Base-by-base conservation (phyloP, 2,113 vertebrate species). In the Monopterus albus region DNA sequence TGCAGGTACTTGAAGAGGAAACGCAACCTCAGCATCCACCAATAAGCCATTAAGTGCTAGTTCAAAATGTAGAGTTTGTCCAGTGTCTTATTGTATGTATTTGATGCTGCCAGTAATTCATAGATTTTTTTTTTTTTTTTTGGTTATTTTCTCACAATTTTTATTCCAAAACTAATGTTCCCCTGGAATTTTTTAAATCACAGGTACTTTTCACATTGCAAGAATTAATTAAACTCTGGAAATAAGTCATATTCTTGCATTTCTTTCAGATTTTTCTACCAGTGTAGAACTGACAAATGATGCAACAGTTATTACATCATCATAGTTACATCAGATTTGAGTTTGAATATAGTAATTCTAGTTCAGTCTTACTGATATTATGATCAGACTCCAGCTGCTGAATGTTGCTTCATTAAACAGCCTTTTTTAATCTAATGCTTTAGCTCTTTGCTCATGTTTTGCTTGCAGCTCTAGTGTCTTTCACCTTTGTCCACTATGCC, bases 401-500 rank as follows among this genome's bases (percentile, higher is more conserved):
- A 43, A 43, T 47, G 13, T 23, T 25, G 12, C 23, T 26, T 28
- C 23, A 2, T 5, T 11, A 21, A 8, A 14, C 5, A 21, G 21
- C 18, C 11, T 3, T 45, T 5, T 38, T 31, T 31, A 2, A 7
- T n/a, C n/a, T n/a, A 1, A 15, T 11, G 7, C 21, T 12, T 49
- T 2, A 31, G 5, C 9, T 21, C n/a, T 25, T 28, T 21, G 1
- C 18, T 18, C 1, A 0, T 47, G 7, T 60, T 13, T n/a, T 42
- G 21, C n/a, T 36, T 91, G 75, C 93, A 85, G 92, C 87, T 55
- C 94, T 98, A 33, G 89, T 96, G 77, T 55, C 88, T 12, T 39
- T 93, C 88, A 98, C 96, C 15, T 2, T 94, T 52, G 0, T 94
- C 62, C 78, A 92, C 85, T 98, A 95, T 0, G 61, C 80, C 0